These are phyloP conservation scores for Stichopus chloronotus DNA, from an alignment of 35 echinoderm and acorn worm species.

Conservation along the genomic window DNA sequence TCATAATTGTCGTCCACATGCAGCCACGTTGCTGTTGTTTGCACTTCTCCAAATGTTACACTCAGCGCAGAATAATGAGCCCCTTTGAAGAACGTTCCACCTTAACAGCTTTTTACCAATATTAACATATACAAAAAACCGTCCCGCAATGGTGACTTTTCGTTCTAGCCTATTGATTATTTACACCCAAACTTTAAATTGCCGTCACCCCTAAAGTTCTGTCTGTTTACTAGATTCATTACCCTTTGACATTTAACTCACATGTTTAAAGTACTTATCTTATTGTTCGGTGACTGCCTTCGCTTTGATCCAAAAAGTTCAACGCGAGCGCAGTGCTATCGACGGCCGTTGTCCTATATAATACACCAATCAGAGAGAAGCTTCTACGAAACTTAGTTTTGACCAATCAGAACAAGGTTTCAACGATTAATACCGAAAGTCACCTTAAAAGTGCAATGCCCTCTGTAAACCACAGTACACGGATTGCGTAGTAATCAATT, in stretches of 20 bases:
- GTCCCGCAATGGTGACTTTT: no score
- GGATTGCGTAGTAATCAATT: neutral
- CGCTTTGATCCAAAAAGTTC: neutral
- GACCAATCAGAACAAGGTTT: neutral
- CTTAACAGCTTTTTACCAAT: no score
- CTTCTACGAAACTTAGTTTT: neutral
- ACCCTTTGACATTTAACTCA: constrained; percentile 6
- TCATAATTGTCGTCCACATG: no score
- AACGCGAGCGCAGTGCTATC: neutral
- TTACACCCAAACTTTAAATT: no score
- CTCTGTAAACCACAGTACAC: neutral
- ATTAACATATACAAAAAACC: no score
- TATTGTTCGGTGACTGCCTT: neutral
- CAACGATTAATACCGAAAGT: neutral
- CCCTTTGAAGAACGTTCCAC: no score
- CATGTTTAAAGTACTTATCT: neutral
- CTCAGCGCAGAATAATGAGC: no score
- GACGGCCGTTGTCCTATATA: neutral
- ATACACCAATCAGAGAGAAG: neutral
- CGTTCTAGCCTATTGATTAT: no score
- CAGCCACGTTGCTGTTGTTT: no score
- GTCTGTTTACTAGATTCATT: neutral
- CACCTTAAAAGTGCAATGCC: constrained; percentile 13
- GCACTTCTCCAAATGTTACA: no score
- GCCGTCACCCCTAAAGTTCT: no score